A percentile compares a stretch with the other conserved stretches of the same genome.
Evolutionary conservation across 2,113 vertebrate genomes (phyloP).

Genomic region (Bufo gargarizans): DNA sequence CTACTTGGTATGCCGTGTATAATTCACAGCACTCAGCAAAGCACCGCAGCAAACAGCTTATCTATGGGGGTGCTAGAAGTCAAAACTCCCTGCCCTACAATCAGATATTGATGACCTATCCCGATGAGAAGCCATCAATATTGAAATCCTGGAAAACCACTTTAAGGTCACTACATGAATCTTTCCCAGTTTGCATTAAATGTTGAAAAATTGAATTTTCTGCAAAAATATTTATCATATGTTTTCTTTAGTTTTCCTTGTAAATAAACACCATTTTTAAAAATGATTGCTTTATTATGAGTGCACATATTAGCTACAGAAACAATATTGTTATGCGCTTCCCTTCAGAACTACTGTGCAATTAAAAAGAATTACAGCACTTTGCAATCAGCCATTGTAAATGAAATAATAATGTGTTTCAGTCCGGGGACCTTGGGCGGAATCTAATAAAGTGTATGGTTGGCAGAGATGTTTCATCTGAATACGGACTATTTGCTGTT

Average conservation of each 20-base stretch:
- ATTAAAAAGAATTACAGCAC: background rate
- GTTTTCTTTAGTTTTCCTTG: too few relatives aligned
- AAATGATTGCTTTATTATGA: background rate
- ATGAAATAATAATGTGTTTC: constrained; percentile 8
- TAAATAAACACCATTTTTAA: background rate
- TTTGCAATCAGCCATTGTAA: constrained; percentile 3
- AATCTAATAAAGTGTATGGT: constrained; percentile 16
- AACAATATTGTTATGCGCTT: background rate
- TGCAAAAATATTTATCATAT: background rate
- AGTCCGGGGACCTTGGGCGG: constrained; percentile 6
- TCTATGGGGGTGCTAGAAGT: too few relatives aligned
- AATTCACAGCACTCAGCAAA: too few relatives aligned
- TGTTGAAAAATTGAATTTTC: too few relatives aligned
- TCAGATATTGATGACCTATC: too few relatives aligned
- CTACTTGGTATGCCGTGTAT: too few relatives aligned
- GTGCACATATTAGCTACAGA: background rate
- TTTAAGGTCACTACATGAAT: too few relatives aligned
- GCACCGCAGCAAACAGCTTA: too few relatives aligned
- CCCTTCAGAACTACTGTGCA: background rate
- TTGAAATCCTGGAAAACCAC: too few relatives aligned
- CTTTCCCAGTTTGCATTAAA: too few relatives aligned
- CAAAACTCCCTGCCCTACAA: too few relatives aligned
- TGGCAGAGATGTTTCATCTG: background rate
- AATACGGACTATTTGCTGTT: background rate
- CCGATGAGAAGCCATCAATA: too few relatives aligned